Base-by-base conservation (phyloP, 2,888 invertebrate genomes). In the Phymatocera aterrima region DNA sequence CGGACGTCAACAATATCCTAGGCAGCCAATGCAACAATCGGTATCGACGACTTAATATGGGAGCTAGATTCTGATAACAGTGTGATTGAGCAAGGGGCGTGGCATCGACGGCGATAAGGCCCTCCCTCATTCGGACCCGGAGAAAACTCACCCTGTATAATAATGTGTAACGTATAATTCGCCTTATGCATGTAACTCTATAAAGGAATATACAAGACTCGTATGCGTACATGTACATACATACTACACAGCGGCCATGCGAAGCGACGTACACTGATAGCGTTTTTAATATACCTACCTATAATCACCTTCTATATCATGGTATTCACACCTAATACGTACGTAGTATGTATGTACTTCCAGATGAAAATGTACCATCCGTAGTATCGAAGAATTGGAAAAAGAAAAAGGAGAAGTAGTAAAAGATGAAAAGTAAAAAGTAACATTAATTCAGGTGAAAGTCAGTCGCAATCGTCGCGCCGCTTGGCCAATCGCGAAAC, bases 401-500 rank as follows among this genome's bases (percentile, higher is more conserved):
- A 8, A 64, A 31, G 34, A 15, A 64, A 34, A 64, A 64, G 10
- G 12, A 8, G 15, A 57, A 28, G 3, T 34, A 10, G 10, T 34
- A 64, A 31, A 24, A 31, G n/a, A 24, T 24, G 21, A 46, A 43
- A 64, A 18, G n/a, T n/a, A n/a, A 64, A 21, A 37, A 28, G 12
- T 28, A 51, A 8, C 21, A 51, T 57, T 57, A 57, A 57, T 28
- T 28, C 57, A 28, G 46, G 68, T 43, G 68, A 68, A 68, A 68
- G 68, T 68, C 65, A 65, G 37, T 65, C 15, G 46, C 68, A 28
- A 43, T 24, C 68, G 68, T 65, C 34, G 24, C 68, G 68, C 46
- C 46, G 68, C 68, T 68, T 68, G 43, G 68, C 43, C 68, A 43
- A 68, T 68, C 68, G 68, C 68, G n/a, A 68, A 68, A 43, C 46